phyloP scores from a whole-genome alignment of 1,140 invertebrate genomes.

The Drosophila eugracilis region DNA sequence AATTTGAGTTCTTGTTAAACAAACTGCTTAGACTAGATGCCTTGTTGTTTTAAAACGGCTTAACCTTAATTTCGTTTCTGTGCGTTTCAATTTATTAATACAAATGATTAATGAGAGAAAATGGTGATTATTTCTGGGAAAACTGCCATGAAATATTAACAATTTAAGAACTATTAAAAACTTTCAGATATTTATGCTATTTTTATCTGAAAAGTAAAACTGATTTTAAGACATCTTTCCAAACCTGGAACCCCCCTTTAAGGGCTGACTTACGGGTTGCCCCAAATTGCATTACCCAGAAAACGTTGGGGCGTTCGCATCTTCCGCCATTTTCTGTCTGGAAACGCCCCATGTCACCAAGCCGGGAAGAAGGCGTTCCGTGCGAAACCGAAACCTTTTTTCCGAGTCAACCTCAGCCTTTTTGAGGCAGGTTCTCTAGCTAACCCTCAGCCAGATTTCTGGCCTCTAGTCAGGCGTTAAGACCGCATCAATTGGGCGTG shows the following conservation, averaged over 20 bases:
- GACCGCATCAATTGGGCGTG: constrained; percentile 80
- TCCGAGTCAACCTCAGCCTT: constrained; percentile 9
- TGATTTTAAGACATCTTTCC: neutral
- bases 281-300: constrained; percentile 64
- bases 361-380: constrained; percentile 76
- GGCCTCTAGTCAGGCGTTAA: constrained; percentile 75
- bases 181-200: too few species aligned
- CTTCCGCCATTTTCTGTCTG: constrained; percentile 78
- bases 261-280: neutral
- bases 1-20: too few species aligned
- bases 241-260: neutral
- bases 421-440: constrained; percentile 43
- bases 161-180: too few species aligned
- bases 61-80: too few species aligned
- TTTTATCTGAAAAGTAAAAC: neutral
- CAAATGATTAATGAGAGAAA: too few species aligned
- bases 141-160: too few species aligned
- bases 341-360: constrained; percentile 63
- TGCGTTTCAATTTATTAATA: too few species aligned
- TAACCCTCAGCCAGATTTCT: constrained; percentile 7
- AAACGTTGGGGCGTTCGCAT: constrained; percentile 41
- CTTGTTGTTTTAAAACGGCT: too few species aligned
- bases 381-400: constrained; percentile 68
- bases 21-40: too few species aligned
- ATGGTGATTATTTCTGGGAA: too few species aligned